Conservation (phyloP, 2,797 vertebrate genomes). For the Coranthus polyacanthus region DNA sequence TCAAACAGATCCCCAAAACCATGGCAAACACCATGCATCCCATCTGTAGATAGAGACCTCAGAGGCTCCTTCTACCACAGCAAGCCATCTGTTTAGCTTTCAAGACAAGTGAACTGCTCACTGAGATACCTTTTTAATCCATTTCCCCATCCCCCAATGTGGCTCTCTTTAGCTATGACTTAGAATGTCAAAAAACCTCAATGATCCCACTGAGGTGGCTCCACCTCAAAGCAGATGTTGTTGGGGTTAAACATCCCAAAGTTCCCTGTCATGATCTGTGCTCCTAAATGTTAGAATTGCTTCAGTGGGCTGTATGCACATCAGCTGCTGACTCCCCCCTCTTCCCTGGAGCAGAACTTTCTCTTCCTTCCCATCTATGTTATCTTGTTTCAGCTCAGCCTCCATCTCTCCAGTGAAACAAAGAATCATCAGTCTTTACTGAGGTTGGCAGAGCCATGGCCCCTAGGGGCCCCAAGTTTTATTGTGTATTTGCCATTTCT, state of each 20-base stretch:
- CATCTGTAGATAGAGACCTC: constrained; percentile 72
- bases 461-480: constrained; percentile 60
- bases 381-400: constrained; percentile 54
- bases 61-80: constrained; percentile 58
- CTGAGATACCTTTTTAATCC: constrained; percentile 69
- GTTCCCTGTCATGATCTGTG: constrained; percentile 47
- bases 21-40: constrained; percentile 52
- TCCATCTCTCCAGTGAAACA: constrained; percentile 53
- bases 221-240: constrained; percentile 46
- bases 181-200: constrained; percentile 71
- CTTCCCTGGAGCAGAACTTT: constrained; percentile 54
- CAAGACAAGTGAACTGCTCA: constrained; percentile 66
- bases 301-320: constrained; percentile 45
- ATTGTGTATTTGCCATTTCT: constrained; percentile 71
- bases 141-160: constrained; percentile 48
- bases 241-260: constrained; percentile 27
- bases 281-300: constrained; percentile 53
- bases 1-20: constrained; percentile 36
- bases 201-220: constrained; percentile 47
- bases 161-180: constrained; percentile 69
- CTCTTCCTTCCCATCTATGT: constrained; percentile 56
- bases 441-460: constrained; percentile 55
- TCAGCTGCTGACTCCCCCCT: constrained; percentile 38
- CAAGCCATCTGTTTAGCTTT: constrained; percentile 81
- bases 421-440: constrained; percentile 63